Percentiles rank a stretch among this genome's conserved stretches.
Conservation (phyloP, 2,888 invertebrate genomes). For the Cecidostiba fungosa region DNA sequence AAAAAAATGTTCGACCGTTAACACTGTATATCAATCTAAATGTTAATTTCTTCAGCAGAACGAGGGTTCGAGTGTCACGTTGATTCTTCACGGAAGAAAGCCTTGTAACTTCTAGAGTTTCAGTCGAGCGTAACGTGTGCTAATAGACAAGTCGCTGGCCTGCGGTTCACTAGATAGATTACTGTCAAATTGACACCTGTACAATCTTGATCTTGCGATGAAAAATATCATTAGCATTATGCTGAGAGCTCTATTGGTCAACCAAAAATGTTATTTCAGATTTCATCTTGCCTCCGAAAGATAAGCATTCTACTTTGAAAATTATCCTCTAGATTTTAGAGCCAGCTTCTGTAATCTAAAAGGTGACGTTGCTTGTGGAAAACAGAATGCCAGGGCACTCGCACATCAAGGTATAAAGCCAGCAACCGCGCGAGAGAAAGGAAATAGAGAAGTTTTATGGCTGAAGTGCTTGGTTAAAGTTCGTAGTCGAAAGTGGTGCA, state of each 20-base stretch:
- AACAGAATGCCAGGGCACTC: background rate
- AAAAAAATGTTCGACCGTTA: background rate
- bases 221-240: background rate
- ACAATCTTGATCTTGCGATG: background rate
- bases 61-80: background rate
- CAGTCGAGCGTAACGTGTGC: background rate
- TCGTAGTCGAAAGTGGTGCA: constrained; percentile 24
- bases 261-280: background rate
- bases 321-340: background rate
- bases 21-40: background rate
- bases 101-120: background rate
- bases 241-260: background rate
- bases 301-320: background rate
- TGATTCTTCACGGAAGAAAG: background rate
- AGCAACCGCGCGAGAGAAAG: background rate
- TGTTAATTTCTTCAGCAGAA: background rate
- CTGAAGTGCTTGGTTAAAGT: constrained; percentile 19
- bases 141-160: background rate
- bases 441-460: constrained; percentile 28
- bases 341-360: background rate
- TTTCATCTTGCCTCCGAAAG: no score
- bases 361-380: background rate
- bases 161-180: background rate
- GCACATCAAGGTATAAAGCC: background rate
- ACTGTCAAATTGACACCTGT: background rate